Conservation (phyloP, 1,140 invertebrate genomes). For the Ectropis grisescens region DNA sequence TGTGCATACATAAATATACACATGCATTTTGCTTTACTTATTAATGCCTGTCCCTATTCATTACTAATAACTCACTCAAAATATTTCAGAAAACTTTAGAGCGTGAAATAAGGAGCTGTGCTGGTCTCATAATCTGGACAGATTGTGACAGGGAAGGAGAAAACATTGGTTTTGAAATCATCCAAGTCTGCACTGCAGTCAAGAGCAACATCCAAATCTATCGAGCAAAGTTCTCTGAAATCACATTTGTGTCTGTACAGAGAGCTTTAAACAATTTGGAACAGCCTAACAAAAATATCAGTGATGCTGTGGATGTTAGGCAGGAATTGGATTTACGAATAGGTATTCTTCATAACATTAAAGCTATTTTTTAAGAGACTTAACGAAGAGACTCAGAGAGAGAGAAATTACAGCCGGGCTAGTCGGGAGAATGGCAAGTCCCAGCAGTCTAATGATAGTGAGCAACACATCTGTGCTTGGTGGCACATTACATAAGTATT, state of each 20-base stretch:
- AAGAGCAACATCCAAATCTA: constrained; percentile 85
- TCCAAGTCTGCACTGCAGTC: constrained; percentile 87
- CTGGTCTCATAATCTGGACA: constrained; percentile 96
- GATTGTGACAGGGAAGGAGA: constrained; percentile 99
- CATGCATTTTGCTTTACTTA: no score
- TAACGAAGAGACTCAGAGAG: no score
- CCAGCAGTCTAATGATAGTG: no score
- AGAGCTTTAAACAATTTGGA: constrained; percentile 86
- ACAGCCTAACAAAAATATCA: constrained; percentile 86
- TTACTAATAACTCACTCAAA: no score
- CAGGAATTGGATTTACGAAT: constrained; percentile 97
- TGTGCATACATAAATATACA: no score
- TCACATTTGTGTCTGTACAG: constrained; percentile 85
- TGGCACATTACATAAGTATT: no score
- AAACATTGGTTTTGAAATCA: constrained; percentile 99
- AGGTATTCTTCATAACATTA: constrained; percentile 78
- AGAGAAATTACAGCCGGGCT: no score
- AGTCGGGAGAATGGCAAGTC: no score
- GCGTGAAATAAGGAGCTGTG: constrained; percentile 82
- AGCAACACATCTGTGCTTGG: no score
- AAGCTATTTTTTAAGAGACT: no score
- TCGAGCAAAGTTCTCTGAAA: constrained; percentile 98
- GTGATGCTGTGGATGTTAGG: constrained; percentile 96
- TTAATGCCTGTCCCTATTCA: no score
- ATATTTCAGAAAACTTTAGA: constrained; percentile 83